These are phyloP conservation scores for Aplysina aerophoba DNA, from an alignment of 37 sponge, comb jelly and placozoan species.

Conservation along the genomic window DNA sequence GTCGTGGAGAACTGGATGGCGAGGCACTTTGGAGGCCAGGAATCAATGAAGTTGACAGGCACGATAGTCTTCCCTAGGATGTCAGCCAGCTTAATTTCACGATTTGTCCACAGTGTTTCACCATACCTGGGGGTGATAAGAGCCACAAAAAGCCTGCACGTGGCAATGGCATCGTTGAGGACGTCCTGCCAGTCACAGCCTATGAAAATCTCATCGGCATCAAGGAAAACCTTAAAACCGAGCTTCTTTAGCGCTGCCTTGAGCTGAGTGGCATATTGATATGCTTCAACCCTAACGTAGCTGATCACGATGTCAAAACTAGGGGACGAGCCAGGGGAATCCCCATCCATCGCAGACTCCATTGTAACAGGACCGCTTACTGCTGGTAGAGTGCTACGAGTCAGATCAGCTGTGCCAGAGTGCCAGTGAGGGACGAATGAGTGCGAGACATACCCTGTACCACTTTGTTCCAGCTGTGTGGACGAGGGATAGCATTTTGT, in stretches of 20 bases:
- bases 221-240: conserved; percentile 75
- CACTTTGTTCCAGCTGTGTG: not conserved
- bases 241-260: conserved; percentile 46
- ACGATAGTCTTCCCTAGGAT: conserved; percentile 74
- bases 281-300: conserved; percentile 80
- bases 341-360: too few species aligned
- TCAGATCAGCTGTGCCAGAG: not conserved
- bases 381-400: too few species aligned
- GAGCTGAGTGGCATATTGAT: conserved; percentile 46
- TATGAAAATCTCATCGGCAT: conserved; percentile 62
- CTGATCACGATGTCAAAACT: conserved; percentile 73
- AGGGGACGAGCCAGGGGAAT: too few species aligned
- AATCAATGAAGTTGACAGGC: conserved; percentile 71
- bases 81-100: conserved; percentile 89
- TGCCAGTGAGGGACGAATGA: too few species aligned
- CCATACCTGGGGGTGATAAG: conserved; percentile 80
- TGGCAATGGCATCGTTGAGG: conserved; percentile 71
- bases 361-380: too few species aligned
- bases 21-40: conserved; percentile 83
- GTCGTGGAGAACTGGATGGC: conserved; percentile 95
- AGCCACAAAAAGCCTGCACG: conserved; percentile 76
- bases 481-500: conserved; percentile 1
- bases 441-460: too few species aligned
- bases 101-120: conserved; percentile 85
- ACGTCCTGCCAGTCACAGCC: conserved; percentile 87